Evolutionary conservation across 2,113 vertebrate species (phyloP).

Genomic region (Sigmodon hispidus): DNA sequence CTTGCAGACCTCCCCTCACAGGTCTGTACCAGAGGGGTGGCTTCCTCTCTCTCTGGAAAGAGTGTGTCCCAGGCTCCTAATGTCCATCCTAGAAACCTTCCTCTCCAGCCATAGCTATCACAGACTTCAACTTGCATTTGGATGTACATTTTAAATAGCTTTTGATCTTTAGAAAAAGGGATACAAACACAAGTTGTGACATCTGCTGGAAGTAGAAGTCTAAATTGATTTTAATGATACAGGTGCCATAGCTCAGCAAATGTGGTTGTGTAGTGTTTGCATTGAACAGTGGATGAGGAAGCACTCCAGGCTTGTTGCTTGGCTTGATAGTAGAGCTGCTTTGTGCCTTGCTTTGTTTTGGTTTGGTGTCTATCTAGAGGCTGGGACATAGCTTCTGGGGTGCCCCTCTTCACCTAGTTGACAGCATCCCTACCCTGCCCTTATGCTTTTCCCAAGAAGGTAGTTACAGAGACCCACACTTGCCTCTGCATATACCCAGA

Average conservation of each 20-base stretch:
- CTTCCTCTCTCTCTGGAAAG: neutral
- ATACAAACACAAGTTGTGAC: slow-evolving; percentile 24
- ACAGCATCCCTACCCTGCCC: neutral
- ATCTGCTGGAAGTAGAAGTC: slow-evolving; percentile 49
- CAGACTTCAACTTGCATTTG: neutral
- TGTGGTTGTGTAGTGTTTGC: neutral
- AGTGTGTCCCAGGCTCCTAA: neutral
- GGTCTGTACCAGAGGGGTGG: neutral
- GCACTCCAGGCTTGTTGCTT: neutral
- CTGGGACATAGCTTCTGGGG: fast-evolving
- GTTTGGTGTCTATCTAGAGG: neutral
- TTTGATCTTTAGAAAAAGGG: slow-evolving; percentile 29
- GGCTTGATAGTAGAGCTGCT: neutral
- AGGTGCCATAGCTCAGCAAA: neutral
- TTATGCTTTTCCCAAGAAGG: neutral
- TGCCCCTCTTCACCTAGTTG: neutral
- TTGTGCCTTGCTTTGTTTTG: neutral
- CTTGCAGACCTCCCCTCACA: neutral
- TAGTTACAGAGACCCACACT: neutral
- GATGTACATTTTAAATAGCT: slow-evolving; percentile 52
- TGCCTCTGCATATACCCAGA: neutral
- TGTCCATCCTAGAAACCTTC: neutral
- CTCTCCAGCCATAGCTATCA: neutral
- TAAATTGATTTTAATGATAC: slow-evolving; percentile 29
- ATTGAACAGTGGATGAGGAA: neutral